Conservation (phyloP, 2,113 vertebrate species). For the Dasyurus viverrinus region DNA sequence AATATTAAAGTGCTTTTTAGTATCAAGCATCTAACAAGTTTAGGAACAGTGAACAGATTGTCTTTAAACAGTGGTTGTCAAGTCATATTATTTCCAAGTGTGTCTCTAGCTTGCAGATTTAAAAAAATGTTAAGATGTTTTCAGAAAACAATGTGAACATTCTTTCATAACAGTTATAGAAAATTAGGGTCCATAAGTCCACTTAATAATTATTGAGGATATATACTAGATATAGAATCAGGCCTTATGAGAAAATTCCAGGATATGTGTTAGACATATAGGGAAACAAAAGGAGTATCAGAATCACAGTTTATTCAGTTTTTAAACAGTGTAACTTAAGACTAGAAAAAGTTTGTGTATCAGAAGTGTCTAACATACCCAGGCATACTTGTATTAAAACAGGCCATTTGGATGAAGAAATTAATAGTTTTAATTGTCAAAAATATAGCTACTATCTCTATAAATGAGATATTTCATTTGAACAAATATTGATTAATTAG, state of each 20-base stretch:
- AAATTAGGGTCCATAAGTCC: not conserved
- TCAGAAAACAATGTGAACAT: conserved; percentile 42
- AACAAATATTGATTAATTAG: conserved; percentile 43
- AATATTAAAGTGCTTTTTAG: conserved; percentile 37
- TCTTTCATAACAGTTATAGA: conserved; percentile 44
- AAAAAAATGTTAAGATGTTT: conserved; percentile 51
- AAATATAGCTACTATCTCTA: not conserved
- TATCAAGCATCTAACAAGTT: conserved; percentile 10
- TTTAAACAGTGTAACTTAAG: not conserved
- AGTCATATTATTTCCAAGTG: conserved; percentile 13
- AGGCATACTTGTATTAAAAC: conserved; percentile 37
- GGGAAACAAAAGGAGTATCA: conserved; percentile 15
- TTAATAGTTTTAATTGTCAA: conserved; percentile 33
- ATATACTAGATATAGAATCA: conserved; percentile 33
- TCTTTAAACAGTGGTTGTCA: conserved; percentile 44
- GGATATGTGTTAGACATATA: conserved; percentile 16
- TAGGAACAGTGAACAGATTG: conserved; percentile 20
- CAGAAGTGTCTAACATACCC: conserved; percentile 26
- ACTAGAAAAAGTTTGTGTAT: conserved; percentile 11
- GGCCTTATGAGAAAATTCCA: conserved; percentile 15
- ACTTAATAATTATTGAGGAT: not conserved
- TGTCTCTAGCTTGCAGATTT: not conserved
- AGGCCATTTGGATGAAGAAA: conserved; percentile 36
- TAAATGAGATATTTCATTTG: not conserved
- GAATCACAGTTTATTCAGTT: conserved; percentile 20